phyloP scores from a whole-genome alignment of 2,888 invertebrate species.

The Ichneumoninae sp. region DNA sequence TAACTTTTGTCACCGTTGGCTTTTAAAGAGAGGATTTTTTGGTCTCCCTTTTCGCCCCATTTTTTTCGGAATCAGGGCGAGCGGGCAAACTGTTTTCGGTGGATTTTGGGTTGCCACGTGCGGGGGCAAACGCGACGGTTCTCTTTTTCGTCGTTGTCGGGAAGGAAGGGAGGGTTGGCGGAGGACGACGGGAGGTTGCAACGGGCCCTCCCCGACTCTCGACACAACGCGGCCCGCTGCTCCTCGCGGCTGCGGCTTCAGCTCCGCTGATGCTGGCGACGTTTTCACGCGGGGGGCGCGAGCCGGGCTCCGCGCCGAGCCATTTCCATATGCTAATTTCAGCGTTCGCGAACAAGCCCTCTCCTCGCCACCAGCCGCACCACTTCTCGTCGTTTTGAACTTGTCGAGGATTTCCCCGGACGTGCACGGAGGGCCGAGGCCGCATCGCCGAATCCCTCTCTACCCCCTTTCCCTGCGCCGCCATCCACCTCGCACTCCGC shows the following conservation, averaged over 20 bases:
- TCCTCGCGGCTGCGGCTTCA: slow-evolving; percentile 1
- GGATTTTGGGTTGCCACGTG: background rate
- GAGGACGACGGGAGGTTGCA: slow-evolving; percentile 9
- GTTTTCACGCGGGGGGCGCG: slow-evolving; percentile 42
- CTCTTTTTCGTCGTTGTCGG: background rate
- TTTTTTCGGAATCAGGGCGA: background rate
- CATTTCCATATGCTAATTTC: slow-evolving; percentile 16
- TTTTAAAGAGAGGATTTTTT: background rate
- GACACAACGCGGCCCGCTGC: slow-evolving; percentile 26
- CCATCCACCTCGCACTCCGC: background rate
- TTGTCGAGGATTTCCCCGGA: slow-evolving; percentile 66
- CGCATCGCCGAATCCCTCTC: slow-evolving; percentile 25
- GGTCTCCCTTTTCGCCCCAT: background rate
- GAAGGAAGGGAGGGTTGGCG: slow-evolving; percentile 4
- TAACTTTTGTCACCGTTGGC: background rate
- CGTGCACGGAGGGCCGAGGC: slow-evolving; percentile 49
- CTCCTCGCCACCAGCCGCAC: slow-evolving; percentile 44
- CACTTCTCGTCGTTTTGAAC: slow-evolving; percentile 71
- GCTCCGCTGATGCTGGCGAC: slow-evolving; percentile 24
- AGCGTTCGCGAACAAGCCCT: slow-evolving; percentile 26
- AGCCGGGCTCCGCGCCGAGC: slow-evolving; percentile 5
- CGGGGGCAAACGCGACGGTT: background rate
- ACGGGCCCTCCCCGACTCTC: background rate
- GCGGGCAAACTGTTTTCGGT: background rate
- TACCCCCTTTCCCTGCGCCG: slow-evolving; percentile 29